These are phyloP conservation scores for Clamator glandarius DNA, from an alignment of 2,797 vertebrate genomes.

Conservation along the genomic window DNA sequence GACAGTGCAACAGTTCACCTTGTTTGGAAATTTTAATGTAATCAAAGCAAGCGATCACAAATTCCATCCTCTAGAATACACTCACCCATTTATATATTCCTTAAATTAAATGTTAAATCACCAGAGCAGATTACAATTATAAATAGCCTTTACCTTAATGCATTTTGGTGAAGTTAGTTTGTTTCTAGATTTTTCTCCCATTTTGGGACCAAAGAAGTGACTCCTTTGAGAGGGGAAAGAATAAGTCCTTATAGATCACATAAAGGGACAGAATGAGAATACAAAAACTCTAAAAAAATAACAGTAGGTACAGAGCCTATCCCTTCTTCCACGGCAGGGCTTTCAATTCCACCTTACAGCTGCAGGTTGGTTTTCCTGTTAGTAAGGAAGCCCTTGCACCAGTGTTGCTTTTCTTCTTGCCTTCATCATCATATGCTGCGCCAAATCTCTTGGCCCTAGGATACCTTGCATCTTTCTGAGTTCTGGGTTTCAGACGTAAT, in stretches of 20 bases:
- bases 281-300: neutral
- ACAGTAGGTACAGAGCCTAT: neutral
- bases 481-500: neutral
- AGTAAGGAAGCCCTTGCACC: neutral
- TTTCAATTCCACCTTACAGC: neutral
- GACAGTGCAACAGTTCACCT: accelerated
- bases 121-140: neutral
- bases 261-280: neutral
- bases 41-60: neutral
- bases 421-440: accelerated
- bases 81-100: neutral
- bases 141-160: neutral
- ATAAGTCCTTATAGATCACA: neutral
- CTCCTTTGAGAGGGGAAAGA: neutral
- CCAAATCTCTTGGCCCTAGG: neutral
- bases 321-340: neutral
- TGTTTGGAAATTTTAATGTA: neutral
- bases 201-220: neutral
- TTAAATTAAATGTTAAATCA: neutral
- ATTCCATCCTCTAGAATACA: neutral
- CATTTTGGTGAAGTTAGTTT: neutral
- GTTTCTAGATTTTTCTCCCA: neutral
- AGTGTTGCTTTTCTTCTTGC: neutral
- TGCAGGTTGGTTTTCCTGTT: neutral
- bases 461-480: neutral